Conservation (phyloP, 2,888 invertebrate species). For the Cosmia pyralina region DNA sequence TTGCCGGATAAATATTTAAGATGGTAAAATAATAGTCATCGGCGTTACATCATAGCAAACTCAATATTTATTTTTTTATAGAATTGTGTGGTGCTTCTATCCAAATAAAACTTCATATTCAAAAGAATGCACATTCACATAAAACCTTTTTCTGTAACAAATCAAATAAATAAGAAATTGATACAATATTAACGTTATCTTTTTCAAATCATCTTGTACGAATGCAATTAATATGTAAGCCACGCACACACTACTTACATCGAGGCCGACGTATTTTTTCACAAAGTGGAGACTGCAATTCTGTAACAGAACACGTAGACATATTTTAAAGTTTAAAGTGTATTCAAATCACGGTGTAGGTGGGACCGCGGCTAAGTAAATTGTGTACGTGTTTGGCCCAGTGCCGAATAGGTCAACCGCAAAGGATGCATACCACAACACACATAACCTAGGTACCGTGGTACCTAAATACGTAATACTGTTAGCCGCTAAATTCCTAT, state of each 20-base stretch:
- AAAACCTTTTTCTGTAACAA: not conserved
- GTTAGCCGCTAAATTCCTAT: slow-evolving; percentile 58
- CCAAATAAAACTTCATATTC: not conserved
- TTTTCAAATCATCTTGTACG: slow-evolving; percentile 9
- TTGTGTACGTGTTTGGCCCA: slow-evolving; percentile 88
- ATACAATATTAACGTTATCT: slow-evolving; percentile 3
- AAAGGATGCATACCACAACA: slow-evolving; percentile 74
- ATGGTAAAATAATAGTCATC: not conserved
- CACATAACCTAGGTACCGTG: slow-evolving; percentile 63
- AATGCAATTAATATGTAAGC: slow-evolving; percentile 6
- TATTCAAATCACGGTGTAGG: slow-evolving; percentile 85
- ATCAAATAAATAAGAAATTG: not conserved
- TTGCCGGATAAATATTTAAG: not conserved
- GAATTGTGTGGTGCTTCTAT: not conserved
- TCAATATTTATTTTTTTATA: not conserved
- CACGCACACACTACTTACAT: slow-evolving; percentile 17
- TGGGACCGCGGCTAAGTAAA: slow-evolving; percentile 85
- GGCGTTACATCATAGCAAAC: not conserved
- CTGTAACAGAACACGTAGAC: slow-evolving; percentile 57
- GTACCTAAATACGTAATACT: slow-evolving; percentile 62
- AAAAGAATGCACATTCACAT: not conserved
- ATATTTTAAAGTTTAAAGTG: slow-evolving; percentile 76
- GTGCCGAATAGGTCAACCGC: slow-evolving; percentile 84
- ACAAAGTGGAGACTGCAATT: slow-evolving; percentile 54
- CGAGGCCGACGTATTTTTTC: slow-evolving; percentile 42